Percentiles rank a stretch among this genome's conserved stretches.
phyloP scores from a whole-genome alignment of 2,113 vertebrate species.

The Chionodraco myersi region DNA sequence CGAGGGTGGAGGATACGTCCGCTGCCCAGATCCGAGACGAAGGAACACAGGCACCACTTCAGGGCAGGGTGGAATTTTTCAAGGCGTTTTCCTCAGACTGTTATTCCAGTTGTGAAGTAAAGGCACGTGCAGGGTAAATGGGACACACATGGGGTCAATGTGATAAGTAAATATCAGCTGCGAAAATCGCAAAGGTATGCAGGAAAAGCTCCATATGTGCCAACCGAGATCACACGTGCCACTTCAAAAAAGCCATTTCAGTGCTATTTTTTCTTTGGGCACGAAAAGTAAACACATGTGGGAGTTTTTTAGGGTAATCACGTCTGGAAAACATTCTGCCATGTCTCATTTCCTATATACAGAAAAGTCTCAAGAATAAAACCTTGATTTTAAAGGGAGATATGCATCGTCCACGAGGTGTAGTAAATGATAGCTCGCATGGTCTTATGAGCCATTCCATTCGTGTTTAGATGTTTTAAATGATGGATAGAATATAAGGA shows the following conservation, averaged over 20 bases:
- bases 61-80: slow-evolving; percentile 55
- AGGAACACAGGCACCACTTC: slow-evolving; percentile 47
- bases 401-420: neutral
- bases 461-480: too few relatives aligned
- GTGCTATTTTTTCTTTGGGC: slow-evolving; percentile 41
- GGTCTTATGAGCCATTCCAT: neutral
- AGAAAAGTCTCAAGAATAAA: slow-evolving; percentile 8
- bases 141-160: slow-evolving; percentile 47
- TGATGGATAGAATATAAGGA: too few relatives aligned
- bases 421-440: neutral
- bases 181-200: slow-evolving; percentile 47
- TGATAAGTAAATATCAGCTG: slow-evolving; percentile 62
- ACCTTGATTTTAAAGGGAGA: neutral
- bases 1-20: slow-evolving; percentile 45
- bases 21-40: slow-evolving; percentile 47
- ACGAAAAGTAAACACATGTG: slow-evolving; percentile 44
- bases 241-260: slow-evolving; percentile 35
- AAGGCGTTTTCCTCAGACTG: slow-evolving; percentile 52
- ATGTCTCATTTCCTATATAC: slow-evolving; percentile 48
- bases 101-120: slow-evolving; percentile 29
- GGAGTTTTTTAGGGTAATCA: slow-evolving; percentile 45
- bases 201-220: slow-evolving; percentile 40
- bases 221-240: slow-evolving; percentile 19
- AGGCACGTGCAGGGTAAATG: slow-evolving; percentile 38
- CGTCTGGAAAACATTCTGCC: slow-evolving; percentile 35